These are phyloP conservation scores for Melanchra persicariae DNA, from an alignment of 2,888 invertebrate genomes.

Conservation along the genomic window DNA sequence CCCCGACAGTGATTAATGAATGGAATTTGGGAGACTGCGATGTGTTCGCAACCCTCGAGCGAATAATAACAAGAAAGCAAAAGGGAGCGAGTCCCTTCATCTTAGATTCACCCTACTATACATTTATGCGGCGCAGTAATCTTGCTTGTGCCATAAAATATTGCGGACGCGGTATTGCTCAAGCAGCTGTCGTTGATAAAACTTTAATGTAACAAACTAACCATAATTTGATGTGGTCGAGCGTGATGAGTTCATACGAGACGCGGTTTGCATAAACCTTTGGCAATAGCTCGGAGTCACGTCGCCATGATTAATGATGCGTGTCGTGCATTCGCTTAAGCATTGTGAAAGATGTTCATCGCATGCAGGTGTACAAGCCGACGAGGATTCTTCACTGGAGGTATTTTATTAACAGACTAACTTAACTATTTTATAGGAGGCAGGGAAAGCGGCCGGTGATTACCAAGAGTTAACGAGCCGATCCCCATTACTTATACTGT, in stretches of 20 bases:
- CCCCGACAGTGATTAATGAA: conserved; percentile 90
- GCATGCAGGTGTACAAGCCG: conserved; percentile 64
- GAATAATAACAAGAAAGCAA: conserved; percentile 81
- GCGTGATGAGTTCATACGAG: conserved; percentile 83
- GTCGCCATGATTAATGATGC: conserved; percentile 81
- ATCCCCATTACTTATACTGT: conserved; percentile 50
- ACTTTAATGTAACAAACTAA: conserved; percentile 73
- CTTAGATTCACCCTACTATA: conserved; percentile 74
- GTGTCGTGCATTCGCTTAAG: conserved; percentile 72
- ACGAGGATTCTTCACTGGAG: conserved; percentile 60
- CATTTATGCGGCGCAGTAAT: conserved; percentile 78
- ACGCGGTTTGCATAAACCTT: conserved; percentile 80
- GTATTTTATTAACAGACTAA: conserved; percentile 62
- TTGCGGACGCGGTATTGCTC: conserved; percentile 79
- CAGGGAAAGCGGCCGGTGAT: conserved; percentile 55
- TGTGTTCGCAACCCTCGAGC: conserved; percentile 74
- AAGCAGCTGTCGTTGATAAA: conserved; percentile 79
- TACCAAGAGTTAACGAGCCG: conserved; percentile 55
- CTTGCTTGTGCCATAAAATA: conserved; percentile 82
- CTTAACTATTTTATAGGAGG: conserved; percentile 57
- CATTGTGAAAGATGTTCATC: conserved; percentile 77
- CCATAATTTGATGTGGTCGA: conserved; percentile 82
- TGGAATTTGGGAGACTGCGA: conserved; percentile 84
- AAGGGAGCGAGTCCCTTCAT: conserved; percentile 77
- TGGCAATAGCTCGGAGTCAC: conserved; percentile 82